A percentile compares a stretch with the other conserved stretches of the same genome.
These are phyloP conservation scores for Nasua narica DNA, from an alignment of 2,797 vertebrate genomes.

Conservation along the genomic window DNA sequence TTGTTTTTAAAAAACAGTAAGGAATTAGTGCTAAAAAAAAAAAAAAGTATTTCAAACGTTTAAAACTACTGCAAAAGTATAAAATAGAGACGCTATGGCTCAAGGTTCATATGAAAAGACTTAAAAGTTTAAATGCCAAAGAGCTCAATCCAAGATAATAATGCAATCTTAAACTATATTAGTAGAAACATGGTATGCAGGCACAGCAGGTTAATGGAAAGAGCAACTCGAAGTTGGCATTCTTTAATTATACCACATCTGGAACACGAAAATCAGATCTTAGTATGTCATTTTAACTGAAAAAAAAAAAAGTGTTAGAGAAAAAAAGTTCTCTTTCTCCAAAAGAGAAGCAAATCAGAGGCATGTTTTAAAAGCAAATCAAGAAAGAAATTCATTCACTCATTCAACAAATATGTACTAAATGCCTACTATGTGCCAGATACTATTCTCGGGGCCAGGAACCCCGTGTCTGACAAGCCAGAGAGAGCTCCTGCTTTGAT, in stretches of 20 bases:
- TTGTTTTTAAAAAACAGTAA: conserved; percentile 32
- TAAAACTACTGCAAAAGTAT: neutral
- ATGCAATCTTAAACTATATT: neutral
- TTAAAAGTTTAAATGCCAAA: neutral
- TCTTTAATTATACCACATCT: neutral
- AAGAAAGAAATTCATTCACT: conserved; percentile 36
- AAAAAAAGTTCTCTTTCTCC: no score
- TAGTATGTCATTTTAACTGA: neutral
- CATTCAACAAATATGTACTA: neutral
- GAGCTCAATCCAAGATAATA: neutral
- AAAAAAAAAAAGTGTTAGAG: neutral
- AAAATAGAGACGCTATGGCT: neutral
- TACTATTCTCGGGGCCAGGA: neutral
- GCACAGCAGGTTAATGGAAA: neutral
- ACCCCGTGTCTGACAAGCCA: neutral
- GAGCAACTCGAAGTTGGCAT: no score
- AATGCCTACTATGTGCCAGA: neutral
- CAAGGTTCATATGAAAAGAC: neutral
- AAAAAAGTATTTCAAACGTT: conserved; percentile 16
- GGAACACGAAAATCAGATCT: neutral
- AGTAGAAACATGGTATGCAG: neutral
- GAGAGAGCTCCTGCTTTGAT: neutral
- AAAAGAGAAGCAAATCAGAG: neutral
- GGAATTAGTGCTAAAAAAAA: conserved; percentile 2
- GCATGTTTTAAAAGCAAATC: neutral